These are phyloP conservation scores for Lordiphosa collinella DNA, from an alignment of 1,140 invertebrate species.

Conservation along the genomic window DNA sequence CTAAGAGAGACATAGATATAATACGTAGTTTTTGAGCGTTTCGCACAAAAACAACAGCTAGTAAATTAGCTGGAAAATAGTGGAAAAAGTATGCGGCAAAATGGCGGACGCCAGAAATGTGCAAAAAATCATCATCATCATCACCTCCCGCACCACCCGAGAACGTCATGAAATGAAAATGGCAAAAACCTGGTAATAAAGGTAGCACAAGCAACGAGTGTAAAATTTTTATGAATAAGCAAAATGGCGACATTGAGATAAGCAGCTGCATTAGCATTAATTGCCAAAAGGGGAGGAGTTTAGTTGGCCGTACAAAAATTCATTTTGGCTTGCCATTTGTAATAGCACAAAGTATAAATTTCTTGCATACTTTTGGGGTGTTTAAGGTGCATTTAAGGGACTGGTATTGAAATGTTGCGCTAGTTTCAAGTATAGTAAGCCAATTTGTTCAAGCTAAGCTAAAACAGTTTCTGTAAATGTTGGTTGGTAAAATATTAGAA, in stretches of 20 bases:
- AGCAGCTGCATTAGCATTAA: slow-evolving; percentile 60
- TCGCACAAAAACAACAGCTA: slow-evolving; percentile 69
- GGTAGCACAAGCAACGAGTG: slow-evolving; percentile 11
- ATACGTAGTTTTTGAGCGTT: slow-evolving; percentile 21
- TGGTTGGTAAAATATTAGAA: too few species aligned
- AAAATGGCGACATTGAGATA: slow-evolving; percentile 60
- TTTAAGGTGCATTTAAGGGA: too few species aligned
- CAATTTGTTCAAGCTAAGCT: too few species aligned
- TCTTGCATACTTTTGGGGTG: too few species aligned
- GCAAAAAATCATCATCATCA: slow-evolving; percentile 37
- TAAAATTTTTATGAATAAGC: slow-evolving; percentile 45
- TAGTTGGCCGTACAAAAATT: neutral
- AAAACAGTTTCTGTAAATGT: too few species aligned
- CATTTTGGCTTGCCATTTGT: too few species aligned
- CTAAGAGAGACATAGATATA: slow-evolving; percentile 64
- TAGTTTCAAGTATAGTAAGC: too few species aligned
- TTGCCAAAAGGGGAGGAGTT: slow-evolving; percentile 8
- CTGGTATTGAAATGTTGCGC: too few species aligned
- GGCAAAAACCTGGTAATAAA: slow-evolving; percentile 43
- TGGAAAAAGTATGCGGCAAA: slow-evolving; percentile 69
- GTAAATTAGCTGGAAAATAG: slow-evolving; percentile 74
- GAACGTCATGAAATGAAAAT: slow-evolving; percentile 42
- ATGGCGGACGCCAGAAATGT: slow-evolving; percentile 69
- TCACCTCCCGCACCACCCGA: neutral
- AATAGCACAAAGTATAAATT: too few species aligned